phyloP scores from a whole-genome alignment of 2,797 vertebrate species.

The Poecilia wingei region DNA sequence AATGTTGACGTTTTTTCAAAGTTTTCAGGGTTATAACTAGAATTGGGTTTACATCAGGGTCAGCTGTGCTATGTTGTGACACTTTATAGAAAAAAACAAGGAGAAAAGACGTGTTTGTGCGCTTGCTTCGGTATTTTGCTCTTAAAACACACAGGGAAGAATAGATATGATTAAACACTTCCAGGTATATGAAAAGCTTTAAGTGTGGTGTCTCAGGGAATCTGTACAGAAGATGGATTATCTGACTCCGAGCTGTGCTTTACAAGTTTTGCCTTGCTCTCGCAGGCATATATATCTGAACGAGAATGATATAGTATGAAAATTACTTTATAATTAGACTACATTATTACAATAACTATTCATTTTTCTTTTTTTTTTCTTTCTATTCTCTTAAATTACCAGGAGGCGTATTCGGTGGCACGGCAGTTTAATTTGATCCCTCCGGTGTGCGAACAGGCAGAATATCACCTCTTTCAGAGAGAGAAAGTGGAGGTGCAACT shows the following conservation, averaged over 20 bases:
- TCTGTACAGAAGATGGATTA: slow-evolving; percentile 49
- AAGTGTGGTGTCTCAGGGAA: slow-evolving; percentile 9
- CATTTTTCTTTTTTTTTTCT: background rate
- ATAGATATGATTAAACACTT: slow-evolving; percentile 11
- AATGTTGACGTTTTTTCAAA: background rate
- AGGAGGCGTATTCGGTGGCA: slow-evolving; percentile 98
- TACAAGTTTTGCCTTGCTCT: slow-evolving; percentile 24
- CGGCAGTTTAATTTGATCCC: slow-evolving; percentile 99
- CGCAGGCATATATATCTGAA: background rate
- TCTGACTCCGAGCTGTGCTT: slow-evolving; percentile 26
- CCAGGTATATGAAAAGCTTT: background rate
- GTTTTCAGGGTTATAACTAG: background rate
- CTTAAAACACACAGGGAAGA: slow-evolving; percentile 21
- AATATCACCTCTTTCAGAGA: slow-evolving; percentile 98
- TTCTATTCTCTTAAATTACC: slow-evolving; percentile 14
- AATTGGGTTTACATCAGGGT: background rate
- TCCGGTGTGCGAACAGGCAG: slow-evolving; percentile 96
- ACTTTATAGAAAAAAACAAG: background rate
- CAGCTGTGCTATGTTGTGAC: background rate
- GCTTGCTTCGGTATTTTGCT: slow-evolving; percentile 10
- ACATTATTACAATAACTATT: background rate
- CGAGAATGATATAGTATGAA: too few relatives aligned
- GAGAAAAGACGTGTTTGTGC: background rate
- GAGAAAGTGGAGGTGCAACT: slow-evolving; percentile 99
- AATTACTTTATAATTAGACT: background rate